Conservation (phyloP, 2,888 invertebrate genomes). For the Cyrtodaria siliqua region DNA sequence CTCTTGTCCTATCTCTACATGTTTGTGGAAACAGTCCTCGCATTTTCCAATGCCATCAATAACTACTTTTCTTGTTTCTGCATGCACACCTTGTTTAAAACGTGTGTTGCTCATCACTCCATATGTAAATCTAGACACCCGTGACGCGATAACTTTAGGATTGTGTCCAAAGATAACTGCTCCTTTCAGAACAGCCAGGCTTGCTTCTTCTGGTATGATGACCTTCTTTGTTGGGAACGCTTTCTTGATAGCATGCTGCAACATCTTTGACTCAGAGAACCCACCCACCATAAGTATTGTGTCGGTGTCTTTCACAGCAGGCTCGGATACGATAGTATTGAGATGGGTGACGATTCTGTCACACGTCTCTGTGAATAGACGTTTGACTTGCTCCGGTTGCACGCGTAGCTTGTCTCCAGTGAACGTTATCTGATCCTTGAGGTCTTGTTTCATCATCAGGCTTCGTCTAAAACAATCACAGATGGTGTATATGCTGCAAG, state of each 20-base stretch:
- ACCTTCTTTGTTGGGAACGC: slow-evolving; percentile 32
- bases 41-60: no score
- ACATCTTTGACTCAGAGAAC: no score
- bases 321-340: slow-evolving; percentile 5
- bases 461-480: no score
- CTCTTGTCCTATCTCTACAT: no score
- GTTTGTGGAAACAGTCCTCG: no score
- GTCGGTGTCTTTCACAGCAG: slow-evolving; percentile 9
- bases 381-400: slow-evolving; percentile 8
- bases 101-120: slow-evolving; percentile 40
- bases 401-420: slow-evolving; percentile 29
- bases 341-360: slow-evolving; percentile 27
- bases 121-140: slow-evolving; percentile 56
- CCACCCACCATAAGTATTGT: no score
- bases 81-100: slow-evolving; percentile 37
- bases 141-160: slow-evolving; percentile 44
- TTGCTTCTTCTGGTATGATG: no score
- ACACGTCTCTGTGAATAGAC: slow-evolving; percentile 9
- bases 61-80: background rate
- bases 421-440: no score
- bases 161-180: no score
- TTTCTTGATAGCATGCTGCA: slow-evolving; percentile 9
- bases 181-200: no score
- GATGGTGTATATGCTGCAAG: no score
- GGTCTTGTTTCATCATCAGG: no score